Percentiles rank a stretch among this genome's conserved stretches.
These are phyloP conservation scores for Odontomachus brunneus DNA, from an alignment of 1,140 invertebrate genomes.

Conservation along the genomic window DNA sequence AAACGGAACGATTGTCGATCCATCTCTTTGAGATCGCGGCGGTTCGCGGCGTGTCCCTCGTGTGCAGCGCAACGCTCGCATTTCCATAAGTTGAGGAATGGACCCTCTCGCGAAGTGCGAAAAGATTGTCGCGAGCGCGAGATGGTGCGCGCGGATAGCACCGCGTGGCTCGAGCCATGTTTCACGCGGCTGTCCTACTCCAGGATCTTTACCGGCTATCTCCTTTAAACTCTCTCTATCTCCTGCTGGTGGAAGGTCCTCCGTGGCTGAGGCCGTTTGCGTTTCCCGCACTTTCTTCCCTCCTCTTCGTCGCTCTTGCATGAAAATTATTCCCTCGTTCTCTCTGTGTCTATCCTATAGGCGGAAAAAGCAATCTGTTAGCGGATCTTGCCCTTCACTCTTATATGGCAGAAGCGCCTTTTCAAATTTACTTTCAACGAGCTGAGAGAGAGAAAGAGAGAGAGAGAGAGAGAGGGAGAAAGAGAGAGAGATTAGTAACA, in stretches of 20 bases:
- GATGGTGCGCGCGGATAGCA: constrained; percentile 67
- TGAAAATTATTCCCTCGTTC: constrained; percentile 49
- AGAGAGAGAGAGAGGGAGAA: too few relatives aligned
- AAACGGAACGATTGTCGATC: constrained; percentile 35
- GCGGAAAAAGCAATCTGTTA: constrained; percentile 60
- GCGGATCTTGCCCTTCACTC: constrained; percentile 40
- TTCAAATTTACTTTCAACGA: constrained; percentile 24
- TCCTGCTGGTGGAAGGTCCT: constrained; percentile 45
- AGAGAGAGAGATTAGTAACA: constrained; percentile 21
- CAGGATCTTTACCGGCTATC: constrained; percentile 77
- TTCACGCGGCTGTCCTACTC: constrained; percentile 67
- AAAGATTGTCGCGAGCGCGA: constrained; percentile 38
- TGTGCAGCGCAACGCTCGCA: constrained; percentile 57
- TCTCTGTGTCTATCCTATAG: constrained; percentile 32
- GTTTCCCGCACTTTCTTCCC: constrained; percentile 49
- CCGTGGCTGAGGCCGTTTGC: constrained; percentile 39
- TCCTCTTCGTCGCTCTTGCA: constrained; percentile 43
- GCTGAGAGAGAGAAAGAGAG: too few relatives aligned
- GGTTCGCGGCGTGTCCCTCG: constrained; percentile 25
- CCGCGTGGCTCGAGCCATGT: constrained; percentile 59
- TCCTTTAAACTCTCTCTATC: constrained; percentile 78
- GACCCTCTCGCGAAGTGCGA: constrained; percentile 71
- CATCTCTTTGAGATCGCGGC: constrained; percentile 41
- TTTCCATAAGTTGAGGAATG: constrained; percentile 84
- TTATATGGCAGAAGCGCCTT: constrained; percentile 4